These are phyloP conservation scores for Phoebastria nigripes DNA, from an alignment of 2,797 vertebrate species.

Conservation along the genomic window DNA sequence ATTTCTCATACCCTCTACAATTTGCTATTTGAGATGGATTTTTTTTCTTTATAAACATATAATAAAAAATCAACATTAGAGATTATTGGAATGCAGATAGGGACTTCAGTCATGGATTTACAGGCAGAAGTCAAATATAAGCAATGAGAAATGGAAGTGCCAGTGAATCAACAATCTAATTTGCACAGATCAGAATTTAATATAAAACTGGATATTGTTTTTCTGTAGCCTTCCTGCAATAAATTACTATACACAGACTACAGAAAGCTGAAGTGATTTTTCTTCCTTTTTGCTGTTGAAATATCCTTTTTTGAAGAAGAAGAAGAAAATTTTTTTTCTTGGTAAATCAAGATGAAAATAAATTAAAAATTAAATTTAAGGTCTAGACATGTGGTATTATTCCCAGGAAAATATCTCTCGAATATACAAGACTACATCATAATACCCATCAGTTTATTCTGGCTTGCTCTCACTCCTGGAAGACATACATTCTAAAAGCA, in stretches of 20 bases:
- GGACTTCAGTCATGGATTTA: conserved; percentile 33
- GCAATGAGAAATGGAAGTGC: conserved; percentile 48
- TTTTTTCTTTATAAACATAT: conserved; percentile 16
- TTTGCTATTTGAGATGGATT: neutral
- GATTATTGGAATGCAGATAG: conserved; percentile 24
- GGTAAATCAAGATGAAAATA: neutral
- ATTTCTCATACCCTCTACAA: neutral
- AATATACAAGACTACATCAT: neutral
- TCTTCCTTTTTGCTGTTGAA: neutral
- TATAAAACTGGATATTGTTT: conserved; percentile 46
- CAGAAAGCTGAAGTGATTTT: neutral
- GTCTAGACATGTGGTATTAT: neutral
- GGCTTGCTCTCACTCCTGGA: neutral
- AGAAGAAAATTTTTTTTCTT: neutral
- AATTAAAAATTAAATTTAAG: neutral
- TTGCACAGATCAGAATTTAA: conserved; percentile 50
- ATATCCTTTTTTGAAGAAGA: neutral
- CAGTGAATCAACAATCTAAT: conserved; percentile 49
- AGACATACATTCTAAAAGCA: neutral
- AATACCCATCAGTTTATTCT: neutral
- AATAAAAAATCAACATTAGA: neutral
- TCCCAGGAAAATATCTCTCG: neutral
- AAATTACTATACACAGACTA: conserved; percentile 15
- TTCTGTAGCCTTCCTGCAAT: conserved; percentile 7
- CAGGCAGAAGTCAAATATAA: conserved; percentile 31